Evolutionary conservation across 1,140 invertebrate genomes (phyloP).

Genomic region (Phymorhynchus buccinoides): DNA sequence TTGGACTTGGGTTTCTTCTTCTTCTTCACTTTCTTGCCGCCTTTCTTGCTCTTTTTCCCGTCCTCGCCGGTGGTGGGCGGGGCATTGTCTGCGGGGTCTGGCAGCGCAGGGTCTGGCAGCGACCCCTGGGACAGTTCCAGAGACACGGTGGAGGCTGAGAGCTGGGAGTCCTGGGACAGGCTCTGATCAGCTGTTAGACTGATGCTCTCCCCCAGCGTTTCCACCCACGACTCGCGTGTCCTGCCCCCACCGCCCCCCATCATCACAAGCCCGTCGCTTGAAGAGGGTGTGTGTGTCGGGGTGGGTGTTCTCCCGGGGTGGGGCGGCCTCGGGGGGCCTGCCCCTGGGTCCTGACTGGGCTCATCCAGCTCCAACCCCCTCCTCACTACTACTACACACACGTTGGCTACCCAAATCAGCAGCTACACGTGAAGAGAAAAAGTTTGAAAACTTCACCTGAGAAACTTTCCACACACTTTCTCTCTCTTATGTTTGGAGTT

Average conservation of each 20-base stretch:
- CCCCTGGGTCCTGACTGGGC: neutral
- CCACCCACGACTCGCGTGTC: slow-evolving; percentile 9
- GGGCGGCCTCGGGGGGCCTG: neutral
- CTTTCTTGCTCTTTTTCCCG: slow-evolving; percentile 49
- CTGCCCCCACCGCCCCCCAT: slow-evolving; percentile 23
- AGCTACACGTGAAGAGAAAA: no score
- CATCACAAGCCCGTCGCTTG: neutral
- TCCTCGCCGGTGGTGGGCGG: neutral
- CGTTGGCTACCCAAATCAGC: no score
- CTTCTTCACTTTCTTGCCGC: slow-evolving; percentile 56
- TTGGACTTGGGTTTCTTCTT: slow-evolving; percentile 53
- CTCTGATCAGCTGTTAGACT: no score
- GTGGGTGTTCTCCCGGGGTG: neutral
- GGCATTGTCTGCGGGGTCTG: neutral
- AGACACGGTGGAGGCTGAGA: slow-evolving; percentile 42
- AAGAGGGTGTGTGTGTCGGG: neutral
- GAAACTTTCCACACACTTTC: slow-evolving; percentile 18
- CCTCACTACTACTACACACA: no score
- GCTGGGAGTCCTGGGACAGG: slow-evolving; percentile 56
- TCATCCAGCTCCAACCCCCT: slow-evolving; percentile 29
- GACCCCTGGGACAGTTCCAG: slow-evolving; percentile 50
- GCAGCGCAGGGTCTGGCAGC: neutral
- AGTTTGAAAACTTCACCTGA: slow-evolving; percentile 10
- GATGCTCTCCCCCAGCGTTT: slow-evolving; percentile 8
- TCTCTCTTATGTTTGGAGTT: neutral